Conservation (phyloP, 2,113 vertebrate genomes). For the Chitala chitala region DNA sequence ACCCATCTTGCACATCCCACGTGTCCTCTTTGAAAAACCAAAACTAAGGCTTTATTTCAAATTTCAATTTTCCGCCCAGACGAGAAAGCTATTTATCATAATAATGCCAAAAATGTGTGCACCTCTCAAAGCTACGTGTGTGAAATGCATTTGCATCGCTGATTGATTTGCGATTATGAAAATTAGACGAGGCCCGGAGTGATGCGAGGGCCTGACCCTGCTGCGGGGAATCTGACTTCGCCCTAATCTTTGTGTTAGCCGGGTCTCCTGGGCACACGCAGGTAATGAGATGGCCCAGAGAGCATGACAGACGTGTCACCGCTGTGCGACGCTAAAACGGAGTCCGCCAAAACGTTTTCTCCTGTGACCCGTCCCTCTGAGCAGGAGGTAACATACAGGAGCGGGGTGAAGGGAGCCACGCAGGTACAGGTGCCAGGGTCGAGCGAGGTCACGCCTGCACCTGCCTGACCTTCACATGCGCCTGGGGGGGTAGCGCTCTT, state of each 20-base stretch:
- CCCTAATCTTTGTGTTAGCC: neutral
- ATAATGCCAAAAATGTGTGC: constrained; percentile 86
- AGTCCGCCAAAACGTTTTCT: neutral
- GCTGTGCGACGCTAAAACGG: neutral
- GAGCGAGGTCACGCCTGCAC: neutral
- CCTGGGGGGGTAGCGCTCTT: constrained; percentile 43
- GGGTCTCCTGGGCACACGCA: neutral
- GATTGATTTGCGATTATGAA: constrained; percentile 81
- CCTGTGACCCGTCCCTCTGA: neutral
- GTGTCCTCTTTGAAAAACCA: neutral
- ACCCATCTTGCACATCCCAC: neutral
- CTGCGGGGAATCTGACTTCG: too few species aligned
- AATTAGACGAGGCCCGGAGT: constrained; percentile 59
- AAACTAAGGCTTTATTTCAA: constrained; percentile 71
- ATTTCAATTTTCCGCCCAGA: constrained; percentile 98
- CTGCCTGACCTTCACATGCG: too few species aligned
- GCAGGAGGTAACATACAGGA: neutral
- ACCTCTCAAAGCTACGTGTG: constrained; percentile 81
- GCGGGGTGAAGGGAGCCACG: neutral
- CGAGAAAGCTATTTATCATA: constrained; percentile 97
- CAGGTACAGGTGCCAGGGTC: neutral
- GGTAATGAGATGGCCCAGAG: neutral
- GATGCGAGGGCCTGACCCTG: constrained; percentile 39
- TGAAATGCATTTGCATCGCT: constrained; percentile 98
- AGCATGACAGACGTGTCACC: neutral